Conservation (phyloP, 35 echinoderm and acorn worm species). For the Heliocidaris tuberculata region DNA sequence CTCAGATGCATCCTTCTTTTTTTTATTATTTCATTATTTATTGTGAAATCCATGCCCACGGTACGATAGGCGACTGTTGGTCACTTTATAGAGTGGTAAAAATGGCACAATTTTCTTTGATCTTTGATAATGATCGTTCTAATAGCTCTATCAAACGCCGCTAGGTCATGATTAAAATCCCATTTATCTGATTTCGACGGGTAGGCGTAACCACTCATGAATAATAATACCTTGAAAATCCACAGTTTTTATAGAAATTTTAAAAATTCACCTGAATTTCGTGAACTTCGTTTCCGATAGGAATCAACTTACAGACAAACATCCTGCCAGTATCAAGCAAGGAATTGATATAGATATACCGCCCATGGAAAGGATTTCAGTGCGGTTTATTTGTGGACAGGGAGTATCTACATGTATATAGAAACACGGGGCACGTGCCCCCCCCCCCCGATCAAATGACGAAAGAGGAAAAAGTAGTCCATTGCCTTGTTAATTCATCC, state of each 20-base stretch:
- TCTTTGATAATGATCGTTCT: background rate
- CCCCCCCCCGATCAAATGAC: too few species aligned
- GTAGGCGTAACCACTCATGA: background rate
- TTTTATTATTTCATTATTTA: background rate
- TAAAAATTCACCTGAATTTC: background rate
- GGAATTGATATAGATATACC: background rate
- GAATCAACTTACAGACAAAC: background rate
- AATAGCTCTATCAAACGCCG: background rate
- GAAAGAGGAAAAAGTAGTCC: too few species aligned
- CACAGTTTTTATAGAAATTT: background rate
- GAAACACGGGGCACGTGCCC: too few species aligned
- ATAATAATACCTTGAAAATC: background rate
- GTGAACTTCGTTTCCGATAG: background rate
- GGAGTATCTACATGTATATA: too few species aligned
- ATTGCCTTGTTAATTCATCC: too few species aligned
- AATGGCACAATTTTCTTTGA: background rate
- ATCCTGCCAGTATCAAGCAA: background rate
- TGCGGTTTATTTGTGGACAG: background rate
- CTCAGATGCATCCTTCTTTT: background rate
- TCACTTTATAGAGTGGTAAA: background rate
- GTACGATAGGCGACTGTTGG: background rate
- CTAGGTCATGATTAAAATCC: background rate
- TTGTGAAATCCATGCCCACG: too few species aligned
- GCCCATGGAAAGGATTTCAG: background rate
- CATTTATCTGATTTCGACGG: background rate